These are phyloP conservation scores for Trissolcus brochymenae DNA, from an alignment of 2,888 invertebrate species.

Conservation along the genomic window DNA sequence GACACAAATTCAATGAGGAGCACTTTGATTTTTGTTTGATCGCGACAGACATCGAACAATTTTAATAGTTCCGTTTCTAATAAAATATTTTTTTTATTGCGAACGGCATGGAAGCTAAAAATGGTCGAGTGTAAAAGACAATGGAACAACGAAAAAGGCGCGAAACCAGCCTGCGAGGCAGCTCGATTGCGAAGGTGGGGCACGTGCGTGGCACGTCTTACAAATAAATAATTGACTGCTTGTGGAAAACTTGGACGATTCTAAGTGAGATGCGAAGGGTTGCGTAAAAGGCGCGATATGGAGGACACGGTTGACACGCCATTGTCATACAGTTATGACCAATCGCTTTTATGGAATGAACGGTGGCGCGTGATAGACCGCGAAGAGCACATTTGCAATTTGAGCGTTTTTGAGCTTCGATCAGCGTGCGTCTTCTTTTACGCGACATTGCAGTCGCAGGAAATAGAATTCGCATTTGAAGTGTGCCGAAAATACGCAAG, in stretches of 20 bases:
- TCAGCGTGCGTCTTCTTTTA: slow-evolving; percentile 39
- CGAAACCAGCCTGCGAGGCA: slow-evolving; percentile 61
- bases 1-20: no score
- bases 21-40: background rate
- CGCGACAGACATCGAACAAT: slow-evolving; percentile 16
- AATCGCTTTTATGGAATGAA: slow-evolving; percentile 46
- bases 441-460: slow-evolving; percentile 19
- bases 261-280: slow-evolving; percentile 38
- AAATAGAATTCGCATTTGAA: slow-evolving; percentile 50
- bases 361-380: slow-evolving; percentile 46
- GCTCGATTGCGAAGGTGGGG: slow-evolving; percentile 65
- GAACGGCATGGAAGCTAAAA: slow-evolving; percentile 46
- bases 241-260: slow-evolving; percentile 35
- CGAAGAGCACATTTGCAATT: slow-evolving; percentile 40
- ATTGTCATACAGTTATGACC: slow-evolving; percentile 63
- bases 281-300: slow-evolving; percentile 51
- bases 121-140: slow-evolving; percentile 50
- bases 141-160: slow-evolving; percentile 61
- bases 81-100: slow-evolving; percentile 36
- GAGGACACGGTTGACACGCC: slow-evolving; percentile 64
- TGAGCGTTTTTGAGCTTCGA: slow-evolving; percentile 30
- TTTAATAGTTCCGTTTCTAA: slow-evolving; percentile 48
- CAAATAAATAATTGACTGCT: slow-evolving; percentile 69
- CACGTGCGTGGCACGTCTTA: slow-evolving; percentile 73
- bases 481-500: slow-evolving; percentile 52